phyloP scores from a whole-genome alignment of 1,140 invertebrate genomes.

The Anastatus disparis region DNA sequence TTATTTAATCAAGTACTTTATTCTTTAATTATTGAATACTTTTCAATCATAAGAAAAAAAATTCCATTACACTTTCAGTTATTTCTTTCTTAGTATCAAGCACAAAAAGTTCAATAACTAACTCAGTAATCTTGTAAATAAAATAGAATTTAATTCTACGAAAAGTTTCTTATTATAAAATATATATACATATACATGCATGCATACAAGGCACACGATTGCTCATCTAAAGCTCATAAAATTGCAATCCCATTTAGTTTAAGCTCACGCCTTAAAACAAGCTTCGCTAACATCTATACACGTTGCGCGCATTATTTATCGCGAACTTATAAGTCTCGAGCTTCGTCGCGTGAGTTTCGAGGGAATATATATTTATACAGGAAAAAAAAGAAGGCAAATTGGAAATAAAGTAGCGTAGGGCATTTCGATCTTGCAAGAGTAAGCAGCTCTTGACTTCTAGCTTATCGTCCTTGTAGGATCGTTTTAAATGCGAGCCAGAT shows the following conservation, averaged over 20 bases:
- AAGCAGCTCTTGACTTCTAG: constrained; percentile 4
- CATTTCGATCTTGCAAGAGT: constrained; percentile 2
- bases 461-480: constrained; percentile 26
- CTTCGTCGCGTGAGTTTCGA: background rate
- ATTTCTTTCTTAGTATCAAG: too few species aligned
- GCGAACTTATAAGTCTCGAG: background rate
- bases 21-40: too few species aligned
- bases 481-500: too few species aligned
- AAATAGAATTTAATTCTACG: background rate
- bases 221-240: constrained; percentile 22
- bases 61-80: too few species aligned
- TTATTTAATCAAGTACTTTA: too few species aligned
- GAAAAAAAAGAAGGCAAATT: background rate
- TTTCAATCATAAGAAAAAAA: too few species aligned
- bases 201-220: background rate
- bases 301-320: constrained; percentile 8
- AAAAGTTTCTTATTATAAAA: background rate
- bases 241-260: constrained; percentile 33
- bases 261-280: background rate
- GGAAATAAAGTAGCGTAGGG: background rate
- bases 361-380: too few species aligned
- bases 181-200: too few species aligned
- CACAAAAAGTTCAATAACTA: too few species aligned
- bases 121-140: too few species aligned
- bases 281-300: background rate